phyloP scores from a whole-genome alignment of 2,888 invertebrate species.

The Drosophila rellima region DNA sequence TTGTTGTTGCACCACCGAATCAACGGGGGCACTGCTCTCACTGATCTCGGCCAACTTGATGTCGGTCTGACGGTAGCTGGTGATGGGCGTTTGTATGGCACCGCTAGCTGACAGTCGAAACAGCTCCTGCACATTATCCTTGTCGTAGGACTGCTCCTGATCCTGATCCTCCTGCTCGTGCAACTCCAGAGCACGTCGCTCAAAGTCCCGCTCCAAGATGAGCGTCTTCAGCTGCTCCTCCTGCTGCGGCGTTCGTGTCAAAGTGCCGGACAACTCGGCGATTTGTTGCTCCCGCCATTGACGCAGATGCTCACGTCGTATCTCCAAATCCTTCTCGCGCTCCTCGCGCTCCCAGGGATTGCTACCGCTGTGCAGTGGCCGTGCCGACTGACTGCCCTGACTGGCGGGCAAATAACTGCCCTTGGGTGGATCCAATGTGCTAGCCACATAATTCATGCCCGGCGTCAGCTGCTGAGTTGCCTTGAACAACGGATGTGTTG shows the following conservation, averaged over 20 bases:
- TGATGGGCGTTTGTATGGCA: constrained; percentile 86
- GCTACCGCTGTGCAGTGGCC: constrained; percentile 85
- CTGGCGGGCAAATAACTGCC: constrained; percentile 89
- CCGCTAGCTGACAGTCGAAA: constrained; percentile 85
- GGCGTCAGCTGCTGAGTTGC: constrained; percentile 76
- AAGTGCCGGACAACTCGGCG: constrained; percentile 90
- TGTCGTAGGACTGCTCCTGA: constrained; percentile 82
- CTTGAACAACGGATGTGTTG: constrained; percentile 90
- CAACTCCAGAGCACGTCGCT: constrained; percentile 93
- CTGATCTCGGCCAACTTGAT: constrained; percentile 79
- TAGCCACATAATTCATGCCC: constrained; percentile 88
- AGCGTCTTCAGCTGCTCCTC: constrained; percentile 95
- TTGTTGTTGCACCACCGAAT: constrained; percentile 37
- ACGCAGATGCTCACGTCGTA: constrained; percentile 91
- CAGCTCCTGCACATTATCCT: constrained; percentile 87
- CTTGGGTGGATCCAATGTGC: constrained; percentile 91
- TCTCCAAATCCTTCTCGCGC: constrained; percentile 91
- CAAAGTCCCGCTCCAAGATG: constrained; percentile 97
- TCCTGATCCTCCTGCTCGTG: constrained; percentile 89
- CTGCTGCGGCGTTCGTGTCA: constrained; percentile 91
- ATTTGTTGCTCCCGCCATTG: constrained; percentile 95
- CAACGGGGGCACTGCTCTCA: constrained; percentile 63
- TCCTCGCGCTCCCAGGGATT: constrained; percentile 98
- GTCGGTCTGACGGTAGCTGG: constrained; percentile 85
- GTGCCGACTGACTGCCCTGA: constrained; percentile 32